phyloP scores from a whole-genome alignment of 2,113 vertebrate genomes.

The Corynorhinus townsendii region DNA sequence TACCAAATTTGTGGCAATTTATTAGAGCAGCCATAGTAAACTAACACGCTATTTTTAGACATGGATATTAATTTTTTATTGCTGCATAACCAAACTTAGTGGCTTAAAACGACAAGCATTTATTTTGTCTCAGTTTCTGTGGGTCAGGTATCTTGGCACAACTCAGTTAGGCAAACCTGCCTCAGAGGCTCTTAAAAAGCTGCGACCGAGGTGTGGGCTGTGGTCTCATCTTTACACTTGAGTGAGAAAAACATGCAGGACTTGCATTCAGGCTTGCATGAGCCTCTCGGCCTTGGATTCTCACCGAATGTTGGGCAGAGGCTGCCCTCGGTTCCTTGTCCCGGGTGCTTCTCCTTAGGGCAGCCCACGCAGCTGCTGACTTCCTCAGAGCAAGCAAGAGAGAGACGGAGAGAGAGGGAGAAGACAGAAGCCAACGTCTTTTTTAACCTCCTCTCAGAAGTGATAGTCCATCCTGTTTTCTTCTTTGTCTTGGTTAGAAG shows the following conservation, averaged over 20 bases:
- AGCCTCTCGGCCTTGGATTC: not conserved
- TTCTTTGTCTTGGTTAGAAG: not conserved
- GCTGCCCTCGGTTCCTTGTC: not conserved
- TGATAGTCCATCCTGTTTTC: not conserved
- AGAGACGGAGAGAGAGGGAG: not conserved
- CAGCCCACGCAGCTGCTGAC: not conserved
- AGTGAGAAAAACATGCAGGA: not conserved
- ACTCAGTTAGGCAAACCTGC: not conserved
- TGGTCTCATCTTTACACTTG: not conserved
- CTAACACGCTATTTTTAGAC: not conserved
- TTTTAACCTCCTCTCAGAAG: not conserved
- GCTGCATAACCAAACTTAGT: not conserved
- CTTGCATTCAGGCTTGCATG: not conserved
- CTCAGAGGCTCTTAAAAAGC: not conserved
- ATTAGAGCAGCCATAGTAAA: not conserved
- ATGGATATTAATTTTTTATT: not conserved
- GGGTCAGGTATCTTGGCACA: not conserved
- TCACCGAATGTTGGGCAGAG: not conserved
- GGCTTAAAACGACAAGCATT: not conserved
- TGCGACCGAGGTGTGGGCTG: not conserved
- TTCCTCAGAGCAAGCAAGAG: not conserved
- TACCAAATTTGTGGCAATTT: not conserved
- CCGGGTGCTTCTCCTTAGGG: not conserved
- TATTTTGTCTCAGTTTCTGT: not conserved
- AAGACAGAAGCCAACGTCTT: not conserved